Evolutionary conservation across 2,888 invertebrate species (phyloP), one percentile per base, ranked within the genome.

Genomic region (Crematogaster levior): DNA sequence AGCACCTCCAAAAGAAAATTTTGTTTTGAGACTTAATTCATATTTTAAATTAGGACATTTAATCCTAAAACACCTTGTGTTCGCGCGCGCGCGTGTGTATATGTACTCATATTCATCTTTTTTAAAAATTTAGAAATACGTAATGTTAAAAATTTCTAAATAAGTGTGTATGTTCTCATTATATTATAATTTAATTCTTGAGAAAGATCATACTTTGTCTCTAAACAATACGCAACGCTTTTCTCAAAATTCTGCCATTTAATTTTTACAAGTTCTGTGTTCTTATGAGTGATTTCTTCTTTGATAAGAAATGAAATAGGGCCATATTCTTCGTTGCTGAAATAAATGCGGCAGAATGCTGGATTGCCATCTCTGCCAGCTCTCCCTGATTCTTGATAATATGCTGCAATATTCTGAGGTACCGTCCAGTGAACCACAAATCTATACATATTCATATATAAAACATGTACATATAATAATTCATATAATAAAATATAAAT

Each of bases 351-450:
- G 94, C 99, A 99, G 92, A 96, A 97, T 0, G 99, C 97, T 27
- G 96, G 96, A 90, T 97, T 96, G 0, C 99, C 99, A 95, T 99
- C 99, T 88, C 99, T 96, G 0, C 99, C 99, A 12, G 99, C 99
- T 92, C 99, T 96, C 0, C 99, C 99, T 0, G 98, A 98, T 95
- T 99, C 99, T 96, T 99, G 97, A 94, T 99, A 99, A 94, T 99
- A 99, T 0, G 98, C 98, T 0, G 99, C 98, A 72, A 99, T 97
- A 92, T 98, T 98, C 94, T 99, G 98, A 0, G 99, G 98, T 48
- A 98, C 96, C 34, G 98, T 98, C 99, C 99, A 99, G 95, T 99
- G 99, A 7, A 98, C 97, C 2, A 99, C 99, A 66, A 92, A 91
- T 70, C 90, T 90, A 85, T 30, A 30, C 4, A 66, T 56, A 21